Base-by-base conservation (phyloP, 2,113 vertebrate genomes). In the Dipodomys stephensi region DNA sequence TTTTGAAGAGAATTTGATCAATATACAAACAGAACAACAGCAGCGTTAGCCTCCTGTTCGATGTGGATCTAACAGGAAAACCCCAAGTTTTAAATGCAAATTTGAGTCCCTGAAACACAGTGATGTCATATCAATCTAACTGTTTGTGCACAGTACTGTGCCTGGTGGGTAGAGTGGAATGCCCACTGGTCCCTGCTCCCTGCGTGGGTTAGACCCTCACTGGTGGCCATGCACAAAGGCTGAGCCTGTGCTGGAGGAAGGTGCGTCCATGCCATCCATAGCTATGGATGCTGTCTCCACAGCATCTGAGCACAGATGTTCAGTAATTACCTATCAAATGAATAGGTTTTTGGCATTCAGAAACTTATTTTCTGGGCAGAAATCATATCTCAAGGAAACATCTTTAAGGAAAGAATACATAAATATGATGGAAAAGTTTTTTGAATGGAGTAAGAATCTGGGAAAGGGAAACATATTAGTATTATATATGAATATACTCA, bases 291-390 rank as follows among this genome's bases (percentile, higher is more conserved):
- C 81, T 57, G 19, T 27, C 44, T 28, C 32, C n/a, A 23, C 20
- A 28, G 32, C 22, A 60, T 62, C 13, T 68, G 32, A 16, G 46
- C 46, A 30, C 7, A 65, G 64, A 9, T 8, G 9, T 39, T 69
- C 57, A 57, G 18, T 87, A 87, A 91, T 71, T 39, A 89, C n/a
- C 86, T 80, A 65, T 5, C 35, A 11, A 76, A 19, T 69, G 39
- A 91, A 19, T 93, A 64, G 68, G 46, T 72, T 79, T 77, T 82
- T 72, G 32, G 4, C 18, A 39, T 93, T 80, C 13, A 79, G 20
- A 76, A 91, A 69, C 78, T 30, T 88, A 25, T 88, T 95, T 91
- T 68, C 25, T 79, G 30, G 74, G 39, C 7, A 65, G 32, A 89
- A 93, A 71, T 27, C 27, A n/a, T 53, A 89, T 18, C 20, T 25